phyloP scores from a whole-genome alignment of 2,888 invertebrate genomes.

The Torymus auratus region DNA sequence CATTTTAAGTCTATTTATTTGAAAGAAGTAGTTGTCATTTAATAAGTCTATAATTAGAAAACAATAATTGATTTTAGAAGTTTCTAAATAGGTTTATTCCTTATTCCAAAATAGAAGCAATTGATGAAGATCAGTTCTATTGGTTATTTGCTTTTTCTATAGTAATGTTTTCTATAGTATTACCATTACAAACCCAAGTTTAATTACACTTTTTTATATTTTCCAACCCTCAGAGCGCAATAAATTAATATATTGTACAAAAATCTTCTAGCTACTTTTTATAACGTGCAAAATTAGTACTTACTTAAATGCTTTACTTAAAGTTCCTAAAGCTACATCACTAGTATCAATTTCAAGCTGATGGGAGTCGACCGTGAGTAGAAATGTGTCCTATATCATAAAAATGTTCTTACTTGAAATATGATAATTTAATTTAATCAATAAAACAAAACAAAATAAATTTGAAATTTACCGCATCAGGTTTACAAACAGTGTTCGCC shows the following conservation, averaged over 20 bases:
- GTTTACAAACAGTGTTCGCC: conserved; percentile 94
- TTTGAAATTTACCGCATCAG: conserved; percentile 88
- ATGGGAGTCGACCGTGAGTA: conserved; percentile 87
- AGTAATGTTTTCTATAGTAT: too few species aligned
- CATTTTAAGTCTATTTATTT: neutral
- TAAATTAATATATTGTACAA: too few species aligned
- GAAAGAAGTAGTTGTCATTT: too few species aligned
- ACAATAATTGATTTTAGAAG: too few species aligned
- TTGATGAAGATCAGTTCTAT: too few species aligned
- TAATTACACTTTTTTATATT: too few species aligned
- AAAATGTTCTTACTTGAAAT: conserved; percentile 57
- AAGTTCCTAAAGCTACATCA: conserved; percentile 90
- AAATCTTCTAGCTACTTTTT: conserved; percentile 7
- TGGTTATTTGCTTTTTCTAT: too few species aligned
- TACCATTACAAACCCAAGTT: too few species aligned
- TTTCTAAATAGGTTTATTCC: too few species aligned
- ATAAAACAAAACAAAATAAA: conserved; percentile 12
- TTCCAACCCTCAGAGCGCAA: too few species aligned
- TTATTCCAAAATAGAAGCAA: too few species aligned
- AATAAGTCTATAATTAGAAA: too few species aligned
- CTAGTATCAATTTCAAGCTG: conserved; percentile 92
- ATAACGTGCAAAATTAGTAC: conserved; percentile 62
- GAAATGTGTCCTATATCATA: conserved; percentile 85
- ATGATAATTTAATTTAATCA: conserved; percentile 6
- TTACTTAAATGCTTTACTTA: conserved; percentile 92